phyloP scores from a whole-genome alignment of 2,888 invertebrate species.

The Proisotoma minuta region DNA sequence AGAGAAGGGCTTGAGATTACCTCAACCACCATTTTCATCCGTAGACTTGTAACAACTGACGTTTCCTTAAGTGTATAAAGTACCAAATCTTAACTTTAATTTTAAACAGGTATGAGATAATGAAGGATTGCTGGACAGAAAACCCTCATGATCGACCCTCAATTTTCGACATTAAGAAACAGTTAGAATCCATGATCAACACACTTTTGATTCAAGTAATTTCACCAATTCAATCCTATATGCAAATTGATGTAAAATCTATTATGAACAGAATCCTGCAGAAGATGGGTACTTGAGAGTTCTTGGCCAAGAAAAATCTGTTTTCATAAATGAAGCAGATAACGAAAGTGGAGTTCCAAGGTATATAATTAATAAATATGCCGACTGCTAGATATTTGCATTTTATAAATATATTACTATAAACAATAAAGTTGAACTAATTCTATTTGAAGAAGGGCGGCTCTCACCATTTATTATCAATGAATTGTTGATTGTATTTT shows the following conservation, averaged over 20 bases:
- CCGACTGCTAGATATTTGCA: too few species aligned
- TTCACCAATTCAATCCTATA: not conserved
- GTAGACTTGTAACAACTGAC: constrained; percentile 24
- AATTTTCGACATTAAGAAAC: constrained; percentile 29
- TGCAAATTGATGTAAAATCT: not conserved
- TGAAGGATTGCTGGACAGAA: constrained; percentile 33
- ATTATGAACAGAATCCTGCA: not conserved
- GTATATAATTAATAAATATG: too few species aligned
- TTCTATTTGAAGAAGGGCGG: too few species aligned
- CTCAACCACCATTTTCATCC: constrained; percentile 23
- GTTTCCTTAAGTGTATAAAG: not conserved
- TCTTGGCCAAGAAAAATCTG: constrained; percentile 8
- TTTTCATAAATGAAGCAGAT: too few species aligned
- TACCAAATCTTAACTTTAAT: not conserved
- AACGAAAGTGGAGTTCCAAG: too few species aligned
- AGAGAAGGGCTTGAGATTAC: constrained; percentile 27
- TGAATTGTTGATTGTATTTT: too few species aligned
- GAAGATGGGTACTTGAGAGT: constrained; percentile 24
- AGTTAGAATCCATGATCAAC: constrained; percentile 23
- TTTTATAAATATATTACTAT: too few species aligned
- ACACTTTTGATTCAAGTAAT: constrained; percentile 20
- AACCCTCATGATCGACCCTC: constrained; percentile 28
- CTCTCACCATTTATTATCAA: too few species aligned
- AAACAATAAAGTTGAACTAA: too few species aligned
- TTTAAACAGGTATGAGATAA: constrained; percentile 26